These are phyloP conservation scores for Acipenser transmontanus DNA, from an alignment of 2,797 vertebrate genomes.

Conservation along the genomic window DNA sequence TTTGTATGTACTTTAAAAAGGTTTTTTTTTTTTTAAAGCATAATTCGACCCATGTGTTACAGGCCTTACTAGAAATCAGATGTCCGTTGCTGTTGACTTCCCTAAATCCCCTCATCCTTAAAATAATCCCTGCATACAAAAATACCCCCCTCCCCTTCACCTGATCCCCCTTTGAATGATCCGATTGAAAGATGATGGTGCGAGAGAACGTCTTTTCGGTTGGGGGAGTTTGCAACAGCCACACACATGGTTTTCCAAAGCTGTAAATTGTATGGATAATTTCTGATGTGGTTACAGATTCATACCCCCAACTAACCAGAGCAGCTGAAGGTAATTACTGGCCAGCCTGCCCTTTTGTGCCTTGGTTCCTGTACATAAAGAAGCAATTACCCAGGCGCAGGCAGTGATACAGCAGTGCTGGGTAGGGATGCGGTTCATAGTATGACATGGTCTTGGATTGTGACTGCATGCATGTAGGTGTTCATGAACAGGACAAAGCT, in stretches of 20 bases:
- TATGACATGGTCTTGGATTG: too few relatives aligned
- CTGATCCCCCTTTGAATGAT: background rate
- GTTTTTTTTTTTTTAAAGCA: slow-evolving; percentile 26
- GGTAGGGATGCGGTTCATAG: background rate
- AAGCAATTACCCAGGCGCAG: background rate
- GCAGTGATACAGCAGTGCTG: background rate
- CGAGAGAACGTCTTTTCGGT: slow-evolving; percentile 36
- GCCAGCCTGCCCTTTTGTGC: slow-evolving; percentile 20
- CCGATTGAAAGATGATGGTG: background rate
- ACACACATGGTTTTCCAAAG: slow-evolving; percentile 57
- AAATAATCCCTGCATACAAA: background rate
- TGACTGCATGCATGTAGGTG: too few relatives aligned
- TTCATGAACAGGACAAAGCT: too few relatives aligned
- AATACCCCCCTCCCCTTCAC: background rate
- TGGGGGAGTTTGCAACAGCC: slow-evolving; percentile 48
- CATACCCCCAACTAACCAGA: slow-evolving; percentile 45
- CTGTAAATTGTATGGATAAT: slow-evolving; percentile 66
- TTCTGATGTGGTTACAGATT: slow-evolving; percentile 66
- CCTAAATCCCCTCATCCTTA: background rate
- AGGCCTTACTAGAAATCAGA: background rate
- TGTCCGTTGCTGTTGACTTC: background rate
- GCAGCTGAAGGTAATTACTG: slow-evolving; percentile 59
- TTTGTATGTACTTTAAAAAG: slow-evolving; percentile 20
- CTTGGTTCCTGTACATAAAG: background rate
- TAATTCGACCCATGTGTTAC: slow-evolving; percentile 6